phyloP scores from a whole-genome alignment of 2,888 invertebrate species.

The Melinaea menophilus region DNA sequence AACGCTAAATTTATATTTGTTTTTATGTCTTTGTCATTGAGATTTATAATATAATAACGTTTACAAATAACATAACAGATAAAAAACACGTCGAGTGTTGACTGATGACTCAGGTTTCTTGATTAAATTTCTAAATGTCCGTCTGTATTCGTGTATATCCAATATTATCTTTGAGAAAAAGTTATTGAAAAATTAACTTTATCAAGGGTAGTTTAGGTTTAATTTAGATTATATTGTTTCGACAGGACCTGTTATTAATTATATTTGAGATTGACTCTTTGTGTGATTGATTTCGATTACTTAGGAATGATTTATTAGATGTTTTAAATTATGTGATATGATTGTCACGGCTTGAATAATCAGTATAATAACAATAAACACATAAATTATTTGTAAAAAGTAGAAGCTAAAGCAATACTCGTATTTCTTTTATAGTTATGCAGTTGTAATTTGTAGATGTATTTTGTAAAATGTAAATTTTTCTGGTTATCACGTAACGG shows the following conservation, averaged over 20 bases:
- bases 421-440: too few species aligned
- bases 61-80: conserved; percentile 12
- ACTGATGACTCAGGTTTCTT: conserved; percentile 33
- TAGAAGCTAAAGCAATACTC: too few species aligned
- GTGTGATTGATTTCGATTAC: conserved; percentile 29
- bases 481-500: too few species aligned
- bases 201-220: neutral
- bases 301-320: conserved; percentile 19
- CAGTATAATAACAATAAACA: neutral
- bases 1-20: too few species aligned
- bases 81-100: conserved; percentile 20
- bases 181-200: conserved; percentile 19
- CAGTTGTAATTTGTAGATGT: too few species aligned
- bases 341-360: conserved; percentile 1
- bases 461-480: too few species aligned
- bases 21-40: too few species aligned
- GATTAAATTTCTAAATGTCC: conserved; percentile 34
- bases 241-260: conserved; percentile 26
- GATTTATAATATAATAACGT: neutral
- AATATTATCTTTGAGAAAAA: conserved; percentile 17
- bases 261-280: conserved; percentile 27
- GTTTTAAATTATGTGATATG: conserved; percentile 8
- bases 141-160: conserved; percentile 27
- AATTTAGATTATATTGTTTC: conserved; percentile 13
- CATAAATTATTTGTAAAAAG: neutral